Conservation (phyloP, 2,888 invertebrate species). For the Caenorhabditis sp. region DNA sequence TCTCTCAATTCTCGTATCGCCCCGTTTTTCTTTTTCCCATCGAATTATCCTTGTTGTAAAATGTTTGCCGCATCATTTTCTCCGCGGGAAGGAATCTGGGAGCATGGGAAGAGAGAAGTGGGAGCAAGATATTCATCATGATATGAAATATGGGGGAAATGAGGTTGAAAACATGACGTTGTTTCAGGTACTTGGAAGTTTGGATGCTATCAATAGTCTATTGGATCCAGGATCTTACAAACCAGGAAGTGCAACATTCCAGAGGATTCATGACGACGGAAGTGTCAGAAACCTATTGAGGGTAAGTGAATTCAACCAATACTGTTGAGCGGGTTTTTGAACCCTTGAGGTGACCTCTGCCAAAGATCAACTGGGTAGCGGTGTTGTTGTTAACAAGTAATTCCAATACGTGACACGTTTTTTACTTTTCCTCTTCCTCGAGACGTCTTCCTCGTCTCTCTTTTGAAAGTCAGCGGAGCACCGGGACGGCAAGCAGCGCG, state of each 20-base stretch:
- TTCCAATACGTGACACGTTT: constrained; percentile 22
- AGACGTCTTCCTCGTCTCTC: background rate
- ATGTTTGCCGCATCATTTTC: constrained; percentile 44
- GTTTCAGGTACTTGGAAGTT: constrained; percentile 59
- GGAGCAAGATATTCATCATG: constrained; percentile 28
- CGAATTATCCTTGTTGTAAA: constrained; percentile 51
- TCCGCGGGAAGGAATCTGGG: background rate
- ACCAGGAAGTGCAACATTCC: constrained; percentile 36
- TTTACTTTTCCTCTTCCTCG: constrained; percentile 21
- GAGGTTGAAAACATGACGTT: background rate
- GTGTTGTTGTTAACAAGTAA: constrained; percentile 11
- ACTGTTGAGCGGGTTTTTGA: too few species aligned
- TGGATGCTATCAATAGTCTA: constrained; percentile 67
- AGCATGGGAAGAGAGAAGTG: background rate
- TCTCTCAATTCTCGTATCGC: background rate
- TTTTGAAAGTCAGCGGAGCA: constrained; percentile 50
- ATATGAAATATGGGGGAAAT: constrained; percentile 8
- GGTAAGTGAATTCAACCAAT: constrained; percentile 34
- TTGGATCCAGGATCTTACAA: constrained; percentile 51
- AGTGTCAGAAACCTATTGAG: constrained; percentile 54
- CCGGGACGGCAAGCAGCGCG: constrained; percentile 62
- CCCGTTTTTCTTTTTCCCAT: constrained; percentile 30
- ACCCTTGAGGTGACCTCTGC: background rate
- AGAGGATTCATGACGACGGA: constrained; percentile 52
- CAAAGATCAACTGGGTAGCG: constrained; percentile 14